A percentile compares a stretch with the other conserved stretches of the same genome.
phyloP scores from a whole-genome alignment of 2,113 vertebrate genomes.

The Micronycteris hirsuta region DNA sequence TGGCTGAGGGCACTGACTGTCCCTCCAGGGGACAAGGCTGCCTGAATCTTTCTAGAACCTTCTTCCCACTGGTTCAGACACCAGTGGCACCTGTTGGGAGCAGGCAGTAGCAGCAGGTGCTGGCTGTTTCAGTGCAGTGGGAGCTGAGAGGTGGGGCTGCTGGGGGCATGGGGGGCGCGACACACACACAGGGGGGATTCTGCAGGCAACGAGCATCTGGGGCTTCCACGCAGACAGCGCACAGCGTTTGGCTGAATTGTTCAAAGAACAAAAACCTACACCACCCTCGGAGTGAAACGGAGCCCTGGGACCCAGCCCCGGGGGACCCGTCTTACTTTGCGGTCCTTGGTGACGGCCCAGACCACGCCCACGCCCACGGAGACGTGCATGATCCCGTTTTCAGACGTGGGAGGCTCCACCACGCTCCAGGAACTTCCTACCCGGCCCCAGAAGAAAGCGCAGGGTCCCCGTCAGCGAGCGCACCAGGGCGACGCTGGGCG shows the following conservation, averaged over 20 bases:
- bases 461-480: slow-evolving; percentile 9
- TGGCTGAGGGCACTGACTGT: background rate
- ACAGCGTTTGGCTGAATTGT: background rate
- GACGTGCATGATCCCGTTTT: slow-evolving; percentile 89
- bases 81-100: background rate
- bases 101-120: background rate
- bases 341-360: slow-evolving; percentile 96
- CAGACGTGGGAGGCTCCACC: slow-evolving; percentile 91
- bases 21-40: background rate
- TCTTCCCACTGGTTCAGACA: background rate
- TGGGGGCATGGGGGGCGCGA: rapidly evolving
- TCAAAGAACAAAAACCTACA: background rate
- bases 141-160: background rate
- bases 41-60: background rate
- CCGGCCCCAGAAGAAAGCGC: background rate
- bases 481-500: rapidly evolving
- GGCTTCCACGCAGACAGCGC: background rate
- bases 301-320: background rate
- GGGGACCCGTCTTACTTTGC: slow-evolving; percentile 85
- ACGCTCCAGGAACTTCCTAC: slow-evolving; percentile 87
- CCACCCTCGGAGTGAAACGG: rapidly evolving
- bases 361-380: slow-evolving; percentile 91
- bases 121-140: background rate
- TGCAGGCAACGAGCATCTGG: too few species aligned
- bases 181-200: background rate